Percentiles rank a stretch among this genome's conserved stretches.
Conservation (phyloP, 2,888 invertebrate genomes). For the Spodoptera picta region DNA sequence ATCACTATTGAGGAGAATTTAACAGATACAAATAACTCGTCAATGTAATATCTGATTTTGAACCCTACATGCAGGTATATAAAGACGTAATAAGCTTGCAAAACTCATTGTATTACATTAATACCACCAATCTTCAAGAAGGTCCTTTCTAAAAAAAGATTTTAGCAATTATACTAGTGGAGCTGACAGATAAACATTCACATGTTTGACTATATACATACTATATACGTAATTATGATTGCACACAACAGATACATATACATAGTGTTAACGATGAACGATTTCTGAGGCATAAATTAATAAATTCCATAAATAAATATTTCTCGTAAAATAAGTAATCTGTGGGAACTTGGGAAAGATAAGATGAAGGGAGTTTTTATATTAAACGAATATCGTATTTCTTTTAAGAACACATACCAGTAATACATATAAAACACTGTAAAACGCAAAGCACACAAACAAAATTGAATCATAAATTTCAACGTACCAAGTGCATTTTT, state of each 20-base stretch:
- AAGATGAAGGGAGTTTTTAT: no score
- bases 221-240: no score
- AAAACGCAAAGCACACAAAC: slow-evolving; percentile 40
- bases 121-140: no score
- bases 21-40: neutral
- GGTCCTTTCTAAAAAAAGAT: slow-evolving; percentile 25
- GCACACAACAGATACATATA: no score
- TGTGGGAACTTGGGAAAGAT: no score
- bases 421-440: slow-evolving; percentile 3
- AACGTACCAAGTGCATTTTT: slow-evolving; percentile 84
- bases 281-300: no score
- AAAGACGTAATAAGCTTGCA: no score
- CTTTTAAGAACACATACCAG: neutral
- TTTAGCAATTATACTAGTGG: slow-evolving; percentile 44
- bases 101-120: no score
- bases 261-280: no score
- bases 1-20: neutral
- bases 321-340: no score
- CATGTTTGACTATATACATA: slow-evolving; percentile 14
- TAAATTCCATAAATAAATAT: no score
- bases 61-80: slow-evolving; percentile 11
- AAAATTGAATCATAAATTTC: slow-evolving; percentile 48
- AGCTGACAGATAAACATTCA: slow-evolving; percentile 36
- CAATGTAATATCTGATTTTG: slow-evolving; percentile 48
- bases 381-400: slow-evolving; percentile 10